Base-by-base conservation (phyloP, 1,140 invertebrate species). In the Muscidifurax raptorellus region DNA sequence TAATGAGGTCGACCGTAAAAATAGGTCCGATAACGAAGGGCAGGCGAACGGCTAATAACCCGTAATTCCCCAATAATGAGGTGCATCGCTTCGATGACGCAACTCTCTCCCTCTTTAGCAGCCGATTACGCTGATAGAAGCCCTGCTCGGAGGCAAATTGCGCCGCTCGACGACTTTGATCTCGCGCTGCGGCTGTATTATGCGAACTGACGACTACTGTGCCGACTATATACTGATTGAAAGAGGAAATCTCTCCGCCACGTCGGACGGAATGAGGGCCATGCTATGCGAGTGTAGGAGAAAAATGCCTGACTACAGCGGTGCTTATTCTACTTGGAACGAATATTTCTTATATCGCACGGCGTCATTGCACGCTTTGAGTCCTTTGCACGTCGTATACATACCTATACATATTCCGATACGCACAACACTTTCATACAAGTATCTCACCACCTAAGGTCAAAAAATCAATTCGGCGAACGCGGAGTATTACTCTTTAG, bases 1-100 rank as follows among this genome's bases (percentile, higher is more conserved):
- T 80, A 52, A 72, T 72, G 18, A 52, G 69, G 18, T 52, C 27
- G 67, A 2, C 18, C 44, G 47, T 40, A 86, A 87, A 88, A 87
- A 86, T 84, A 83, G 85, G 81, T 82, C 85, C 85, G 85, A 72
- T 75, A 74, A 82, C 36, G 89, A 64, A 59, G 36, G 2, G 15
- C 30, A 27, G 52, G 30, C 22, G 18, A 86, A 82, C 85, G 89
- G 91, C 92, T 93, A 93, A 94, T 93, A 93, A 94, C 93, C 90
- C 90, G 91, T 93, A 94, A 94, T 94, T 92, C 92, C 88, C 89
- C 91, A 91, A 91, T 93, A 94, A 94, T 91, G 93, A 93, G 91
- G 88, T 40, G 80, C 67, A 59, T 72, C 18, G 80, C 36, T 69
- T 30, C 10, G 28, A 69, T 75, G 28, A 52, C 82, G 79, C 86